phyloP scores from a whole-genome alignment of 2,113 vertebrate species.

The Notarius lentiginosus region DNA sequence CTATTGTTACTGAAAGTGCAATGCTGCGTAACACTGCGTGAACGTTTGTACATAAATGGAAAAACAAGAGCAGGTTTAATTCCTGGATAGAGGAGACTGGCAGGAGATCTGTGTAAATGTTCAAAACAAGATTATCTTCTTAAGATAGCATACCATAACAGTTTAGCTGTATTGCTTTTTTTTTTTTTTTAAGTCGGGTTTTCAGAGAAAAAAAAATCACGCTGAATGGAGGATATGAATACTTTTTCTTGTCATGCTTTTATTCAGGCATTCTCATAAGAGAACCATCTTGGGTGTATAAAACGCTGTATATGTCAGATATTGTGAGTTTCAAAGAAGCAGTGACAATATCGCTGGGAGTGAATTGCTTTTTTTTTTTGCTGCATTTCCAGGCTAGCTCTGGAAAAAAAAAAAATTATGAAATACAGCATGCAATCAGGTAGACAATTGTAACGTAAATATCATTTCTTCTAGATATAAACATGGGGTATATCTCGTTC shows the following conservation, averaged over 20 bases:
- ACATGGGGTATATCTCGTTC: constrained; percentile 33
- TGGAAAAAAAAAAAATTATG: not conserved
- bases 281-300: not conserved
- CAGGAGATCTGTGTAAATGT: constrained; percentile 18
- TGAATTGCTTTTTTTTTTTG: constrained; percentile 16
- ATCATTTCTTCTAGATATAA: constrained; percentile 23
- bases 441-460: constrained; percentile 26
- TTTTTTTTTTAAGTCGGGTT: not conserved
- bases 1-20: constrained; percentile 27
- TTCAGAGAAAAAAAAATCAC: not conserved
- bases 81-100: constrained; percentile 22
- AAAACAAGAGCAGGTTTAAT: constrained; percentile 30
- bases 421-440: constrained; percentile 32
- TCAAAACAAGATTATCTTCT: constrained; percentile 44
- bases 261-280: not conserved
- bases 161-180: constrained; percentile 11
- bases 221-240: not conserved
- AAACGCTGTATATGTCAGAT: not conserved
- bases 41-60: not conserved
- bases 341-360: constrained; percentile 10
- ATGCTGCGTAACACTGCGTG: not conserved
- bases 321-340: constrained; percentile 24
- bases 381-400: not conserved
- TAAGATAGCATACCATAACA: not conserved
- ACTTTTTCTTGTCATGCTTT: constrained; percentile 7